These are phyloP conservation scores for Tarsius wallacei DNA, from an alignment of 2,797 vertebrate species.

Conservation along the genomic window DNA sequence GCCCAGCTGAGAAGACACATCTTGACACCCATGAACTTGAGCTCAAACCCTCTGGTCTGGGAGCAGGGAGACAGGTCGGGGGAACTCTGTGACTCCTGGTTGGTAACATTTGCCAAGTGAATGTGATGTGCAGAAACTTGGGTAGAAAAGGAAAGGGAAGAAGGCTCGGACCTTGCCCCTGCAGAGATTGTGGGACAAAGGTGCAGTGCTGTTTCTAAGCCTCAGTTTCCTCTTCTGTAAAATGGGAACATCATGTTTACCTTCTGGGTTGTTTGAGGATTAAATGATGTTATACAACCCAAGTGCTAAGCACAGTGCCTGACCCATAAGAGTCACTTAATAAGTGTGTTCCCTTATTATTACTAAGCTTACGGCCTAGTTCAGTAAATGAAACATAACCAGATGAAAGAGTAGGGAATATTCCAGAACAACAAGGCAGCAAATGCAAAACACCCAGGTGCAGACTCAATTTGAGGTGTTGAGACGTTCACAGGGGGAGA, in stretches of 20 bases:
- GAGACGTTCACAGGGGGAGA: background rate
- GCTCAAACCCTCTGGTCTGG: background rate
- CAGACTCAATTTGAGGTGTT: background rate
- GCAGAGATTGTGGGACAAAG: background rate
- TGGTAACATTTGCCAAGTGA: background rate
- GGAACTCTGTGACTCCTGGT: too few species aligned
- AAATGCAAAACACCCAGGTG: background rate
- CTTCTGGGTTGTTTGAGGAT: background rate
- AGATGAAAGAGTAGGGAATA: background rate
- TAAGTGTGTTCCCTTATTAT: background rate
- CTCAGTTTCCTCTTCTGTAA: slow-evolving; percentile 50
- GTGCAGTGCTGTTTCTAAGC: background rate
- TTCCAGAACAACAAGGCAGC: background rate
- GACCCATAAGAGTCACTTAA: background rate
- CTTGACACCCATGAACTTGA: background rate
- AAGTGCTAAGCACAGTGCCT: background rate
- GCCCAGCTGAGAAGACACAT: background rate
- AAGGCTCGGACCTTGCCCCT: background rate
- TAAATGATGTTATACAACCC: background rate
- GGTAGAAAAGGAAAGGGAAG: background rate
- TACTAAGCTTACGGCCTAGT: background rate
- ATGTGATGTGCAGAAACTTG: background rate
- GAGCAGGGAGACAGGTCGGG: too few species aligned
- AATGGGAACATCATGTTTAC: background rate
- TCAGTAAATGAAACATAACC: background rate